Evolutionary conservation across 1,140 invertebrate species (phyloP), one percentile per base, ranked within the genome.

Genomic region (Oreohelix idahoensis): DNA sequence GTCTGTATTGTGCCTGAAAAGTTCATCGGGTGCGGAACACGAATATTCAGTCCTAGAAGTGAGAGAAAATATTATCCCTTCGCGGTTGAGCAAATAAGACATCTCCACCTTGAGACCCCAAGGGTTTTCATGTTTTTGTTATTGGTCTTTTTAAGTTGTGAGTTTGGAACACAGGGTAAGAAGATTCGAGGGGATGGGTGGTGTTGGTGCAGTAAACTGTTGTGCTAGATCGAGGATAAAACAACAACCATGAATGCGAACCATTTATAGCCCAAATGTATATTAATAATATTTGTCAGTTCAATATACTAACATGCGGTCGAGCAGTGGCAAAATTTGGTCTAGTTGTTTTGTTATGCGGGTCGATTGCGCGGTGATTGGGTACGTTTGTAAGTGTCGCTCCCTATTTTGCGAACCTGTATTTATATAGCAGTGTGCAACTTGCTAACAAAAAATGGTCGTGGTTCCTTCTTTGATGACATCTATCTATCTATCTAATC

Each of bases 31-130:
- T 76, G 74, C 74, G 20, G 45, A 20, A 76, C 74, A 76, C 74
- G 74, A 76, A 76, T 45, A 76, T 45, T 29, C 74, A 49, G 39
- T 51, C 42, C 74, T 76, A 76, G 45, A 45, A 45, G 45, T 35
- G 74, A 51, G 45, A 76, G 74, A 76, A 76, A 76, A 76, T 76
- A 76, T 76, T 76, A 76, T 76, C 45, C 45, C 29, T 51, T 8
- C 20, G 45, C 74, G 74, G 42, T 35, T 76, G 53, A 49, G 39
- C 32, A 10, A 45, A 76, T 45, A 76, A n/a, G 45, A 73, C 71
- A 42, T 73, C 71, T 45, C 71, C 71, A 39, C 71, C 38, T 45
- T 66, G 63, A 29, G 63, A 66, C n/a, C 63, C 29, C 63, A 66
- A 32, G n/a, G 63, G 63, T 66, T 66, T 32, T 66, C 63, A 32